Evolutionary conservation across 2,888 invertebrate genomes (phyloP), one percentile per base, ranked within the genome.

Genomic region (Cephus nigrinus): DNA sequence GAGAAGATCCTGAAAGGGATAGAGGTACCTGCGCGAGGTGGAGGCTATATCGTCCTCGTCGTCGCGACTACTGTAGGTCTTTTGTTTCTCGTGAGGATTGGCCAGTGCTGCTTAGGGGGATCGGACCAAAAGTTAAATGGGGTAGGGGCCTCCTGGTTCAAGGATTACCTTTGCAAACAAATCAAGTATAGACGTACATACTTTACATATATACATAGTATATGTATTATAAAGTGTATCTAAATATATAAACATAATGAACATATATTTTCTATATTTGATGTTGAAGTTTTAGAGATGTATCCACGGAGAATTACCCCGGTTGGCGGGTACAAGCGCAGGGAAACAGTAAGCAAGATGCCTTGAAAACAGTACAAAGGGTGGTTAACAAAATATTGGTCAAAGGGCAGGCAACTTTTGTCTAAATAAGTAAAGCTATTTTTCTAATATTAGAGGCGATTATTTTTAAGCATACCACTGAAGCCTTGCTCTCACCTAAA

Each of bases 311-410:
- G 83, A 83, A 79, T 69, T 74, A 32, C 35, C 31, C 69, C 68
- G 74, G 74, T 77, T 74, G 77, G 74, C 69, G 77, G 77, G 77
- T 83, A 84, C 79, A 86, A 86, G 87, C 88, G 90, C 90, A 90
- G 89, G 90, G 90, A 84, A 88, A 89, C 85, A 90, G 88, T 89
- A 90, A 91, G 91, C 91, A 88, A 91, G 91, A 92, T 92, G 92
- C 92, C 92, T 92, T 92, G 92, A 91, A 90, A 91, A 92, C 91
- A 92, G 92, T 92, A 92, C 92, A 92, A 92, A 91, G 88, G 88
- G 88, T 89, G 89, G 87, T 88, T 88, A 87, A 86, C 84, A 87
- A 87, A 84, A 86, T 90, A 84, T 84, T 90, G 91, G 90, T 91
- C 88, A 89, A 90, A 90, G 91, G 90, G 89, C 91, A 90, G 89